Percentiles rank a stretch among this genome's conserved stretches.
Evolutionary conservation across 2,797 vertebrate genomes (phyloP).

Genomic region (Falco naumanni): DNA sequence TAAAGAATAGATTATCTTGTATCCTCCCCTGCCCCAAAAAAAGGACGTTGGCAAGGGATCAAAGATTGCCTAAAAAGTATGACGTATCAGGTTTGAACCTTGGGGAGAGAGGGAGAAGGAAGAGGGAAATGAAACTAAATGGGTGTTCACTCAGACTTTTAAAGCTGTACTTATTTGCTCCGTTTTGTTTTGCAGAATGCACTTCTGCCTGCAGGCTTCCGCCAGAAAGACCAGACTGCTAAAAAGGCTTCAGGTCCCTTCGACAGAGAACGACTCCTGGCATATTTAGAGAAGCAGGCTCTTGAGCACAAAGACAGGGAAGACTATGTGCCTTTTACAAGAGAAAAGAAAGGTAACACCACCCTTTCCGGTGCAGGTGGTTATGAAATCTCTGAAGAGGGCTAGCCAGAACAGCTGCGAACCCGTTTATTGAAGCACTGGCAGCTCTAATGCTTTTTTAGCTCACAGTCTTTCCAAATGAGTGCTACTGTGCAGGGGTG

Average conservation of each 20-base stretch:
- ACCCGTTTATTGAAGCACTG: background rate
- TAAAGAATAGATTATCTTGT: background rate
- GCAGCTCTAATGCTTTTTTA: background rate
- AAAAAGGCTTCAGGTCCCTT: slow-evolving; percentile 87
- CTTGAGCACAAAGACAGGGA: slow-evolving; percentile 94
- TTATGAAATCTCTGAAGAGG: background rate
- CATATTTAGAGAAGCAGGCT: slow-evolving; percentile 93
- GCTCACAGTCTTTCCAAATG: rapidly evolving
- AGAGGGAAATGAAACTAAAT: background rate
- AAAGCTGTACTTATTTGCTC: background rate
- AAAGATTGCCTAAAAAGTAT: background rate
- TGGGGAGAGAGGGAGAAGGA: background rate
- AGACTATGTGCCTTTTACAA: slow-evolving; percentile 91
- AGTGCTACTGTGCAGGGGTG: background rate
- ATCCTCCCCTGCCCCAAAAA: background rate
- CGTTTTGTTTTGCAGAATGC: slow-evolving; percentile 83
- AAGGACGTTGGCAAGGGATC: background rate
- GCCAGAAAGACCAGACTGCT: slow-evolving; percentile 94
- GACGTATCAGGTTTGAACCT: background rate
- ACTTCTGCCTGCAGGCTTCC: slow-evolving; percentile 92
- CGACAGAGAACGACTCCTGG: slow-evolving; percentile 87
- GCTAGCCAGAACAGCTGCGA: background rate
- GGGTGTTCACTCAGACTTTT: background rate
- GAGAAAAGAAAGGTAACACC: slow-evolving; percentile 92
- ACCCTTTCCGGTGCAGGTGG: background rate